Evolutionary conservation across 1,140 invertebrate species (phyloP).

Genomic region (Procambarus virginalis): DNA sequence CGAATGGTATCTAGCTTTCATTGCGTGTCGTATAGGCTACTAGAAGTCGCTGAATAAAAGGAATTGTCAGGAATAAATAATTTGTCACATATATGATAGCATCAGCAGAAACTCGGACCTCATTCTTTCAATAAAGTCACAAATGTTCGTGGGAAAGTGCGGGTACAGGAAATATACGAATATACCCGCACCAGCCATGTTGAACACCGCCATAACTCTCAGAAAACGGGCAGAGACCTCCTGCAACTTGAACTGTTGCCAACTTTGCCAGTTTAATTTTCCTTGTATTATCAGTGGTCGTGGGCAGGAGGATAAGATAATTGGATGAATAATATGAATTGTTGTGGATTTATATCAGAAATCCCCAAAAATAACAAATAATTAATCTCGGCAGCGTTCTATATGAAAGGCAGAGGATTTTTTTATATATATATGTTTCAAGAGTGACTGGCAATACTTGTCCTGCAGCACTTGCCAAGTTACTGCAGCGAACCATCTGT

Average conservation of each 20-base stretch:
- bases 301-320: background rate
- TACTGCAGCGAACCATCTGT: slow-evolving; percentile 24
- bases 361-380: background rate
- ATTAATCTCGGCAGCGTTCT: background rate
- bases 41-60: background rate
- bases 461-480: background rate
- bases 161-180: background rate
- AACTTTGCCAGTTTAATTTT: background rate
- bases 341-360: background rate
- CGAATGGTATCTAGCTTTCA: too few relatives aligned
- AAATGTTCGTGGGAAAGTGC: slow-evolving; percentile 8
- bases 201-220: slow-evolving; percentile 38
- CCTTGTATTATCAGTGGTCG: background rate
- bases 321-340: background rate
- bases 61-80: slow-evolving; percentile 18
- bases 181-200: background rate
- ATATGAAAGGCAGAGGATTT: too few relatives aligned
- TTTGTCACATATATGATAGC: slow-evolving; percentile 11
- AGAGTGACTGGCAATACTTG: slow-evolving; percentile 2
- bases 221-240: slow-evolving; percentile 34
- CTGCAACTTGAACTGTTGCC: slow-evolving; percentile 29
- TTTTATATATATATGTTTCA: background rate
- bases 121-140: slow-evolving; percentile 42
- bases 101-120: slow-evolving; percentile 28
- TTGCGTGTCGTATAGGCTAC: too few relatives aligned